phyloP scores from a whole-genome alignment of 1,140 invertebrate species.

The Leptopilina clavipes region DNA sequence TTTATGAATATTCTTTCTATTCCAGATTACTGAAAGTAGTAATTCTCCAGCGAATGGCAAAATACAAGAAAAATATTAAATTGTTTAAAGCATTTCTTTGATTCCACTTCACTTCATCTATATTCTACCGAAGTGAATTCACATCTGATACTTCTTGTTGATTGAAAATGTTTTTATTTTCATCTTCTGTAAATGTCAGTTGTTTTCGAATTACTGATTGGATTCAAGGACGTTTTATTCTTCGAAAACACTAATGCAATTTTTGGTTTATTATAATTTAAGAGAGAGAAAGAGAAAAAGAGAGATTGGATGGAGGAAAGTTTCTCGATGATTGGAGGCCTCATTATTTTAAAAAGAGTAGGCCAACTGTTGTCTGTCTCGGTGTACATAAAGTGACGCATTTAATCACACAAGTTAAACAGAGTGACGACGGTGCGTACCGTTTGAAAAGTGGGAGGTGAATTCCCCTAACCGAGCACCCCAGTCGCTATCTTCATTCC shows the following conservation, averaged over 20 bases:
- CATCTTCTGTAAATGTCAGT: too few species aligned
- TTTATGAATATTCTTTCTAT: too few species aligned
- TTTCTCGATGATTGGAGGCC: background rate
- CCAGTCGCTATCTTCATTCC: conserved; percentile 24
- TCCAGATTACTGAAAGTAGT: too few species aligned
- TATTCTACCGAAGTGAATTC: too few species aligned
- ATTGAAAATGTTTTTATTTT: too few species aligned
- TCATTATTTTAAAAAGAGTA: background rate
- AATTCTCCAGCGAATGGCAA: too few species aligned
- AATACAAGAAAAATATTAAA: too few species aligned
- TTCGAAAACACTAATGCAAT: background rate
- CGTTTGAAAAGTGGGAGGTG: background rate
- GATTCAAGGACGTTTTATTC: too few species aligned
- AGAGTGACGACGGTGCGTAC: background rate
- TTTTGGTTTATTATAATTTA: background rate
- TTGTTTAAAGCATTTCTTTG: too few species aligned
- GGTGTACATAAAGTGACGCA: background rate
- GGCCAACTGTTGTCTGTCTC: conserved; percentile 10
- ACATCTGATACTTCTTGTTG: too few species aligned
- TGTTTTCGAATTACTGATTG: too few species aligned
- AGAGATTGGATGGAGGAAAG: background rate
- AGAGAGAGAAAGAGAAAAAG: background rate
- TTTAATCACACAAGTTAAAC: conserved; percentile 1
- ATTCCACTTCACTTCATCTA: too few species aligned
- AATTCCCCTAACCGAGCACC: conserved; percentile 5